Percentiles rank a stretch among this genome's conserved stretches.
phyloP scores from a whole-genome alignment of 2,113 vertebrate genomes.

The Calidris pugnax region DNA sequence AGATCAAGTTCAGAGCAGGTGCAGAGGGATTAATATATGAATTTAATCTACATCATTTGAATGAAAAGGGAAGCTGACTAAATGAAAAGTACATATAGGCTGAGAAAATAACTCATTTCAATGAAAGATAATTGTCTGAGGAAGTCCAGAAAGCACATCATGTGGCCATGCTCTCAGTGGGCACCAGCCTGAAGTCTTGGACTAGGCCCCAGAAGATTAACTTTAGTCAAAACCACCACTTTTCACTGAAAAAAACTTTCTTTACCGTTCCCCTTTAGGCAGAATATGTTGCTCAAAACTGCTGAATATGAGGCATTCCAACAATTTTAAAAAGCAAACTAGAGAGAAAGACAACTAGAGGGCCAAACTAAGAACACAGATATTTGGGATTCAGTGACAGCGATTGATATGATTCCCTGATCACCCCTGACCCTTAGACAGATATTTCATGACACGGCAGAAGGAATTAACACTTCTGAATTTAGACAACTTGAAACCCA shows the following conservation, averaged over 20 bases:
- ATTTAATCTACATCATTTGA: background rate
- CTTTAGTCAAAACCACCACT: background rate
- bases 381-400: background rate
- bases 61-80: background rate
- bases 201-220: background rate
- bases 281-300: background rate
- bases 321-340: background rate
- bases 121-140: background rate
- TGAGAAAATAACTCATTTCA: background rate
- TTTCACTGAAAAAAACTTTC: background rate
- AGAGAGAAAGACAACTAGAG: background rate
- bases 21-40: background rate
- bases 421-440: background rate
- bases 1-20: background rate
- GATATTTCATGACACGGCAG: background rate
- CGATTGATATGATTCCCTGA: background rate
- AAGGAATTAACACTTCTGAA: background rate
- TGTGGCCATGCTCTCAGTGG: background rate
- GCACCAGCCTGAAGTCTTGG: background rate
- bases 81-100: background rate
- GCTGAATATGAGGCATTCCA: background rate
- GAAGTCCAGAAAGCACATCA: fast-evolving
- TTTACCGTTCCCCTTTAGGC: background rate
- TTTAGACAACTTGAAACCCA: background rate
- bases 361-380: background rate